Base-by-base conservation (phyloP, 1,140 invertebrate species). In the Drosophila punjabiensis region DNA sequence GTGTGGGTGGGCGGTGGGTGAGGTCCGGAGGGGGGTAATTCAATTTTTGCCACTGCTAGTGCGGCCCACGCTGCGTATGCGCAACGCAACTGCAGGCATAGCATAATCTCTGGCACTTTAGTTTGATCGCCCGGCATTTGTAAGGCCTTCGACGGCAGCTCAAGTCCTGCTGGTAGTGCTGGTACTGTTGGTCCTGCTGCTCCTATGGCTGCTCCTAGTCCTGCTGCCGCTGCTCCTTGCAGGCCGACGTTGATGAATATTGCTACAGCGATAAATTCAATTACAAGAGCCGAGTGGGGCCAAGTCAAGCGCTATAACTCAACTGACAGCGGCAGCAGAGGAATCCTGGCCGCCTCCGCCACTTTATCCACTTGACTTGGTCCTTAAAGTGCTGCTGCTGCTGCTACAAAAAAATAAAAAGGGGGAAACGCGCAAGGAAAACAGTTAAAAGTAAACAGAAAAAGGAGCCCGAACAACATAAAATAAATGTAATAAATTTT, bases 401-500 rank as follows among this genome's bases (percentile, higher is more conserved):
- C 33, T 30, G 24, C 7, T 2, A 24, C 24, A 24, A 24, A 30
- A 30, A n/a, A 47, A 64, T 14, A 45, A 48, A 41, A 43, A 52
- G 18, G 35, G 52, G 43, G 47, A 28, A 60, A 52, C 24, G 45
- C 58, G 43, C 55, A 32, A 73, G 62, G 52, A 76, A 64, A 76
- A 61, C 64, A 78, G 68, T 75, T 75, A 74, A 75, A 74, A 75
- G 71, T 75, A 75, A 75, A 75, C 71, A 74, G 71, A 75, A 52
- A 48, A 64, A 65, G 41, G 65, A 66, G 66, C 41, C 48, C 70
- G 62, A 82, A 90, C 70, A 86, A 90, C 87, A 82, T 90, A 81
- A 90, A 90, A 90, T 91, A 90, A 90, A 90, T 91, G 87, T 86
- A 91, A 90, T 91, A 90, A 90, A 90, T 90, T 90, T 90, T 86